Conservation (phyloP, 2,797 vertebrate species). For the Microctenopoma stevenorrisi region DNA sequence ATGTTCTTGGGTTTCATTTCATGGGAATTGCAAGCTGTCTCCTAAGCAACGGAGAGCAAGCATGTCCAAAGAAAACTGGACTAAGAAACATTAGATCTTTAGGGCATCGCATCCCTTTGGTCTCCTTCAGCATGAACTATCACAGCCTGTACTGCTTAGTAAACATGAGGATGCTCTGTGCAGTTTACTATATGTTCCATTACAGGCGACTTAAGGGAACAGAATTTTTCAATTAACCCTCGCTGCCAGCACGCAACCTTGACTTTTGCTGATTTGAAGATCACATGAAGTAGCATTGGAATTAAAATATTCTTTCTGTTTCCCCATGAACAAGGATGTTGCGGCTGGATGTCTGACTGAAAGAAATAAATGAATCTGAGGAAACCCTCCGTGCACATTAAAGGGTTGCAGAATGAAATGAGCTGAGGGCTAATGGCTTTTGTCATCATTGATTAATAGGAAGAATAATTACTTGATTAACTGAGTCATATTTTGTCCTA, state of each 20-base stretch:
- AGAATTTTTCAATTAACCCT: constrained; percentile 2
- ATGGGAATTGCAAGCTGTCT: constrained; percentile 44
- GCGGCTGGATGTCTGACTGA: background rate
- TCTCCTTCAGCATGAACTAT: constrained; percentile 58
- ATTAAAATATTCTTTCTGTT: background rate
- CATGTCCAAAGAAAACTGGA: constrained; percentile 45
- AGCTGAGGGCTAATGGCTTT: background rate
- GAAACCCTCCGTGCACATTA: background rate
- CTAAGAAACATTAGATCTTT: constrained; percentile 54
- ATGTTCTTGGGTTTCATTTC: constrained; percentile 26
- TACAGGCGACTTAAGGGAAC: constrained; percentile 19
- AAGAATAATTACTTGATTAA: background rate
- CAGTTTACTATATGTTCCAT: constrained; percentile 33
- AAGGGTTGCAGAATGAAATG: background rate
- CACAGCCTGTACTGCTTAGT: constrained; percentile 52
- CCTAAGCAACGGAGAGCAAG: constrained; percentile 57
- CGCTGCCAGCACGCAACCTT: background rate
- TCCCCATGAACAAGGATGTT: constrained; percentile 3
- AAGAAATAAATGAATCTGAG: background rate
- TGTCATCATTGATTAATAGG: background rate
- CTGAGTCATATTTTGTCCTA: background rate
- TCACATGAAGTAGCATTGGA: constrained; percentile 3
- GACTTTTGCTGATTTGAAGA: constrained; percentile 16
- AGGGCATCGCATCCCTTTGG: constrained; percentile 48
- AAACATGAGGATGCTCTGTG: constrained; percentile 47